Conservation (phyloP, 2,888 invertebrate species). For the Plagodis dolabraria region DNA sequence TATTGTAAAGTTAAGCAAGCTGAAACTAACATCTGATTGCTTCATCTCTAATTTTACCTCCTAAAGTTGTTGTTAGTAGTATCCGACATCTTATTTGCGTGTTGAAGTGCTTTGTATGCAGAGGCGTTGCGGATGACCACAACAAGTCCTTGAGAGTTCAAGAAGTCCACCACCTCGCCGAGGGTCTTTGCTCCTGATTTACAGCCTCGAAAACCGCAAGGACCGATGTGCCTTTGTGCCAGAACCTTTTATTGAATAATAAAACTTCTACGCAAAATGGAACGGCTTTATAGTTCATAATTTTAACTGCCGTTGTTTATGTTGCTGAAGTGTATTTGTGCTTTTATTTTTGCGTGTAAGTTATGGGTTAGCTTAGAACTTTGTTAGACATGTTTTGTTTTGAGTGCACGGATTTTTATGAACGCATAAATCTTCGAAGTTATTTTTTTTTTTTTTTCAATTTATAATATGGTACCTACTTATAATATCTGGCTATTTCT, state of each 20-base stretch:
- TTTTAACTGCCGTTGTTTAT: conserved; percentile 66
- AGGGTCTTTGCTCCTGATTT: conserved; percentile 81
- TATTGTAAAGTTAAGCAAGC: too few species aligned
- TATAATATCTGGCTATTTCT: too few species aligned
- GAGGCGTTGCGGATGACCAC: conserved; percentile 68
- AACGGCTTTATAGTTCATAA: conserved; percentile 80
- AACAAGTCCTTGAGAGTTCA: conserved; percentile 78
- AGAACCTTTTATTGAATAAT: conserved; percentile 81
- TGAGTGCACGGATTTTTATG: too few species aligned
- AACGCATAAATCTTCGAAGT: too few species aligned
- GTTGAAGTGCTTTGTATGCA: conserved; percentile 56
- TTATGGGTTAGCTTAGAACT: conserved; percentile 4
- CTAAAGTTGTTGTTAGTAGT: conserved; percentile 8
- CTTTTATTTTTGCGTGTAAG: conserved; percentile 19
- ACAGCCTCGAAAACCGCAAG: conserved; percentile 78
- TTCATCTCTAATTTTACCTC: too few species aligned
- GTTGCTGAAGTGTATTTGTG: conserved; percentile 37
- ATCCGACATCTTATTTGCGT: conserved; percentile 38
- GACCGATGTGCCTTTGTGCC: conserved; percentile 81
- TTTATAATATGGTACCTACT: too few species aligned
- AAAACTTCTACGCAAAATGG: conserved; percentile 80
- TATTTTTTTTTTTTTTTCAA: too few species aligned
- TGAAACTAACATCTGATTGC: too few species aligned
- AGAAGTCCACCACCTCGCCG: conserved; percentile 65
- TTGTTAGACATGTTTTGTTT: conserved; percentile 6